These are phyloP conservation scores for Cryptotermes secundus DNA, from an alignment of 1,140 invertebrate species.

Conservation along the genomic window DNA sequence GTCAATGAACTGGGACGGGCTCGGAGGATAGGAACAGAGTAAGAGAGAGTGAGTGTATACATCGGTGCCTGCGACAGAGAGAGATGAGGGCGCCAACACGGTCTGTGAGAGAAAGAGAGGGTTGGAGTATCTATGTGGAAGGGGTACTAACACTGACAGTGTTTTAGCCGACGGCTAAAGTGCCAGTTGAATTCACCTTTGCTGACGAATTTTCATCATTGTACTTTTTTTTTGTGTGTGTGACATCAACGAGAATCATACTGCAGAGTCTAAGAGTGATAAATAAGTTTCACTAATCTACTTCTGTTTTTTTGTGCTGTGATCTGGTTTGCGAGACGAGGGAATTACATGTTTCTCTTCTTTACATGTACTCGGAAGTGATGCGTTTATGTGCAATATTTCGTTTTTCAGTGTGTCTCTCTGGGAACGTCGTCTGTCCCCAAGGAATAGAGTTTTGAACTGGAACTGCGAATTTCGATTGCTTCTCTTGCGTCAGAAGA, in stretches of 20 bases:
- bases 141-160: neutral
- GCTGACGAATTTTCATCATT: neutral
- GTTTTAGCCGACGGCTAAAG: slow-evolving; percentile 14
- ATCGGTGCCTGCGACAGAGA: neutral
- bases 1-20: slow-evolving; percentile 2
- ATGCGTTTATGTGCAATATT: neutral
- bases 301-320: neutral
- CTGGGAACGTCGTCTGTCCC: neutral
- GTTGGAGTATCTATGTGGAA: neutral
- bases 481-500: neutral
- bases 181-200: slow-evolving; percentile 7
- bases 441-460: neutral
- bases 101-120: neutral
- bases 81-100: neutral
- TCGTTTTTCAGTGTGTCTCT: neutral
- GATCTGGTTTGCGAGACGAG: neutral
- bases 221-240: neutral
- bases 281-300: neutral
- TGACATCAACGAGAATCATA: neutral
- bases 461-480: neutral
- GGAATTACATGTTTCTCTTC: neutral
- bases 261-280: neutral
- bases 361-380: neutral
- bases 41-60: neutral
- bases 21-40: neutral